Conservation (phyloP, 2,113 vertebrate species). For the Leucopsar rothschildi region DNA sequence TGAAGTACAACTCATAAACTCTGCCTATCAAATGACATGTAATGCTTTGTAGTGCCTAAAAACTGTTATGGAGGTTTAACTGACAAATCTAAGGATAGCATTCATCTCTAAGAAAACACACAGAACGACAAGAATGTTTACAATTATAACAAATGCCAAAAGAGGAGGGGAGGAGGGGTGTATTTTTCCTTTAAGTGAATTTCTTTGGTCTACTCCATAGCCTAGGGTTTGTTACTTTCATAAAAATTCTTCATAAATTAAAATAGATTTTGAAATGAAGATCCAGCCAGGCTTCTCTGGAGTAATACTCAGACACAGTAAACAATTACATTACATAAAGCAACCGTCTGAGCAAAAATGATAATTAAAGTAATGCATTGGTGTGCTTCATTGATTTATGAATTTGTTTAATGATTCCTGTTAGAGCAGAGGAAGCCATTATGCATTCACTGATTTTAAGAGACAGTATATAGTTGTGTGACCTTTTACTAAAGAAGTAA, state of each 20-base stretch:
- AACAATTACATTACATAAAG: conserved; percentile 88
- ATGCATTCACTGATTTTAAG: conserved; percentile 71
- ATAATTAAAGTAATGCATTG: conserved; percentile 90
- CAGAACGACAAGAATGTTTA: background rate
- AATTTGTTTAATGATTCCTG: conserved; percentile 91
- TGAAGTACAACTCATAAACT: background rate
- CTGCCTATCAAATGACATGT: background rate
- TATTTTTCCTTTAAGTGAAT: background rate
- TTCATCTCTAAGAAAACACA: background rate
- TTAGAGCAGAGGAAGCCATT: conserved; percentile 76
- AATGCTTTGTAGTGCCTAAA: background rate
- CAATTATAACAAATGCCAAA: background rate
- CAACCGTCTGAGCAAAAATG: conserved; percentile 84
- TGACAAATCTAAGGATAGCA: conserved; percentile 1
- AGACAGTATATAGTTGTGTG: conserved; percentile 48
- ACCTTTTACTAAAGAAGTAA: conserved; percentile 61
- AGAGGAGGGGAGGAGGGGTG: background rate
- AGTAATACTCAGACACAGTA: conserved; percentile 79
- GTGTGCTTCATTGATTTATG: conserved; percentile 90
- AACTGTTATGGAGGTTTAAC: background rate
- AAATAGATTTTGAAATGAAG: conserved; percentile 37
- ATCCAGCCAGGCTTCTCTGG: conserved; percentile 22
- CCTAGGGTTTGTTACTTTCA: background rate
- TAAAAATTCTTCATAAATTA: conserved; percentile 33
- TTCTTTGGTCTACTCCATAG: background rate